These are phyloP conservation scores for Pyrocephalus nanus DNA, from an alignment of 2,797 vertebrate genomes.

Conservation along the genomic window DNA sequence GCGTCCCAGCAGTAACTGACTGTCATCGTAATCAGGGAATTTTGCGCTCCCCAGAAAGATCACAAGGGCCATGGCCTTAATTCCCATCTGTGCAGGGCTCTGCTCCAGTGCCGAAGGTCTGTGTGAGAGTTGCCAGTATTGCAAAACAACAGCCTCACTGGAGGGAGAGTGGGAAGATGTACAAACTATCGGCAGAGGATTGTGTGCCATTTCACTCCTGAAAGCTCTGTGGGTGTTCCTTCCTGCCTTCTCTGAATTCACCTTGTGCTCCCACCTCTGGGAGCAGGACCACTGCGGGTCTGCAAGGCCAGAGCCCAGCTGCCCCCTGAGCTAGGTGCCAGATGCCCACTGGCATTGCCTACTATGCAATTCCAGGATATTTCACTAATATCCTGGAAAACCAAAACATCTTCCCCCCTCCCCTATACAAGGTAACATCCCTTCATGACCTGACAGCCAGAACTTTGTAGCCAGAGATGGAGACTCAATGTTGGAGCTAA, in stretches of 20 bases:
- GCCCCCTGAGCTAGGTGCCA: rapidly evolving
- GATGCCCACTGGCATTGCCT: neutral
- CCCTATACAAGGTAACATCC: rapidly evolving
- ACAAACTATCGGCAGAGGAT: neutral
- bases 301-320: neutral
- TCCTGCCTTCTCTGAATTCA: neutral
- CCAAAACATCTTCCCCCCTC: neutral
- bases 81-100: constrained; percentile 46
- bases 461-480: neutral
- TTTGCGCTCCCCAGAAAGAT: constrained; percentile 30
- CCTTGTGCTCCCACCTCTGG: neutral
- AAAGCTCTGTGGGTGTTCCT: neutral
- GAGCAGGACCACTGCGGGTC: rapidly evolving
- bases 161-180: neutral
- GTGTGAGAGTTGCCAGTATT: constrained; percentile 48
- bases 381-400: neutral
- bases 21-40: constrained; percentile 17
- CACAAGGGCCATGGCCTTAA: constrained; percentile 8
- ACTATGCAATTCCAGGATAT: too few species aligned
- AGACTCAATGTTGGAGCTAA: neutral
- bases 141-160: constrained; percentile 30
- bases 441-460: neutral
- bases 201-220: neutral
- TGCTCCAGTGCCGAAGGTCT: constrained; percentile 45
- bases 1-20: neutral